phyloP scores from a whole-genome alignment of 92 coral and sea anemone species.

The Metridium senile region DNA sequence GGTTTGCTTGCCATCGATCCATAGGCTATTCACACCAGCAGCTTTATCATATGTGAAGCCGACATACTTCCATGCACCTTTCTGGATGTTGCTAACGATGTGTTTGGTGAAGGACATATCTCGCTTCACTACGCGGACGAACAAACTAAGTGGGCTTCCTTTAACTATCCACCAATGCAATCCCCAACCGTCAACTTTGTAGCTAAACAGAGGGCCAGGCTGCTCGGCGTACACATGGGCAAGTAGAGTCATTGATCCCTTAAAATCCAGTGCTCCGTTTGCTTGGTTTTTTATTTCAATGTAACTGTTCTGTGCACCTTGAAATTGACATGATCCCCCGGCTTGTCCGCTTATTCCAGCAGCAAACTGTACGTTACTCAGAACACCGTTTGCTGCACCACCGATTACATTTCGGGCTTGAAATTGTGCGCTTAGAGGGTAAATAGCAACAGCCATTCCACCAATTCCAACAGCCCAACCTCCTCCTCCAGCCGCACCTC shows the following conservation, averaged over 20 bases:
- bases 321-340: slow-evolving; percentile 45
- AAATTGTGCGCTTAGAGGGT: slow-evolving; percentile 48
- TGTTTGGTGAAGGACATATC: slow-evolving; percentile 25
- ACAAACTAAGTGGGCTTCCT: slow-evolving; percentile 29
- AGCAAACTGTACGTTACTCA: slow-evolving; percentile 36
- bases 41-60: slow-evolving; percentile 64
- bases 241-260: slow-evolving; percentile 43
- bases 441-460: slow-evolving; percentile 41
- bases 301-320: slow-evolving; percentile 58
- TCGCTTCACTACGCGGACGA: slow-evolving; percentile 61
- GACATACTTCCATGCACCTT: slow-evolving; percentile 57
- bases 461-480: slow-evolving; percentile 20
- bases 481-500: slow-evolving; percentile 34
- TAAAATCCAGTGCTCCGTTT: slow-evolving; percentile 46
- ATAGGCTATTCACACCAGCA: slow-evolving; percentile 59
- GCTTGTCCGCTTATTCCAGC: slow-evolving; percentile 37
- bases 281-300: slow-evolving; percentile 53
- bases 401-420: slow-evolving; percentile 54
- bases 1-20: slow-evolving; percentile 58
- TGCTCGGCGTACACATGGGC: slow-evolving; percentile 51
- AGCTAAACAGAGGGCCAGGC: slow-evolving; percentile 65
- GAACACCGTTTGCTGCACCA: slow-evolving; percentile 39
- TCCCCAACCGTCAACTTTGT: slow-evolving; percentile 63
- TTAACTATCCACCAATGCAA: slow-evolving; percentile 56
- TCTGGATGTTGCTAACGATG: slow-evolving; percentile 36